Evolutionary conservation across 2,113 vertebrate species (phyloP).

Genomic region (Cyphomyrus plagiostoma): DNA sequence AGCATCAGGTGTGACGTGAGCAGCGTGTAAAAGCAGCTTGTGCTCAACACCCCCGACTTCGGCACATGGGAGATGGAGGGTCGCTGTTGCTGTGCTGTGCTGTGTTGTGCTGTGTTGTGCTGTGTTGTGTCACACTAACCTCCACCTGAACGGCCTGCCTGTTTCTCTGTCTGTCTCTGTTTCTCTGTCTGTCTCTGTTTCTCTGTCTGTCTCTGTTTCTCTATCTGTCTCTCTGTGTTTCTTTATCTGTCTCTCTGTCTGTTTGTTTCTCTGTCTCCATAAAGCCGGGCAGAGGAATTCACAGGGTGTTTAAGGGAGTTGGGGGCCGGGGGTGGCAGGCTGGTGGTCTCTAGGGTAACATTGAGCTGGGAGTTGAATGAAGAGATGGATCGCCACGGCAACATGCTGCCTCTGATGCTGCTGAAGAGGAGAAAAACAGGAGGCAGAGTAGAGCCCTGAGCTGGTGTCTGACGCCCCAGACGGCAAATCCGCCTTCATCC

Average conservation of each 20-base stretch:
- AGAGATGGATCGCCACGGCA: background rate
- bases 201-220: too few species aligned
- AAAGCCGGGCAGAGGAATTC: background rate
- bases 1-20: background rate
- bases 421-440: background rate
- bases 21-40: background rate
- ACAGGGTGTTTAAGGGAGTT: background rate
- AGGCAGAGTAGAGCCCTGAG: background rate
- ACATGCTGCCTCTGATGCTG: background rate
- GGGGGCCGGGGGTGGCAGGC: background rate
- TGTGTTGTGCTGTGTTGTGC: background rate
- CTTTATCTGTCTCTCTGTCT: background rate
- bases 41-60: background rate
- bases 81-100: background rate
- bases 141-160: background rate
- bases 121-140: background rate
- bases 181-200: too few species aligned
- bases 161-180: background rate
- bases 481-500: background rate
- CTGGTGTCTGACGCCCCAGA: background rate
- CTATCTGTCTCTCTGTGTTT: too few species aligned
- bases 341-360: background rate
- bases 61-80: background rate
- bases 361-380: background rate
- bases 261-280: background rate